Evolutionary conservation across 2,888 invertebrate genomes (phyloP).

Genomic region (Patella depressa): DNA sequence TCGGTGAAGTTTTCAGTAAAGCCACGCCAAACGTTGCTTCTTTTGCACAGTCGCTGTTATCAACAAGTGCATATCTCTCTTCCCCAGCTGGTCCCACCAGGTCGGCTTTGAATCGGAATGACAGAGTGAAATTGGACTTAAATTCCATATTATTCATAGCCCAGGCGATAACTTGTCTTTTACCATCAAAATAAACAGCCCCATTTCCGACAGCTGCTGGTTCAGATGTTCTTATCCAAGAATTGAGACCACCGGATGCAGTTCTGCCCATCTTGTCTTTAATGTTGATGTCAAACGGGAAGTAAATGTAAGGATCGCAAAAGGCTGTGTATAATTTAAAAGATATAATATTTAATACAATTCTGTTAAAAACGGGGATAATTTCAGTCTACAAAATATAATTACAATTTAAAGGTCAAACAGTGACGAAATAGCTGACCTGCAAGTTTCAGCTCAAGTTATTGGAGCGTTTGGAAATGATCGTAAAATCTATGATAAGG

Average conservation of each 20-base stretch:
- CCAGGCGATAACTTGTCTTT: conserved; percentile 36
- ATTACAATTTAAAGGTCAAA: no score
- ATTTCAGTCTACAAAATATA: no score
- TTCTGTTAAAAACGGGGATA: no score
- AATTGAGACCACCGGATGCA: conserved; percentile 28
- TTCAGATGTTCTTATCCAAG: conserved; percentile 21
- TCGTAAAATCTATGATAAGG: no score
- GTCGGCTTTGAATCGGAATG: conserved; percentile 34
- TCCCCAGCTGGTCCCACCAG: not conserved
- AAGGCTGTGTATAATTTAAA: conserved; percentile 14
- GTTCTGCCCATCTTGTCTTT: conserved; percentile 31
- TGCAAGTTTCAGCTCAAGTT: no score
- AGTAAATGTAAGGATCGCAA: conserved; percentile 38
- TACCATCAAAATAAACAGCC: conserved; percentile 33
- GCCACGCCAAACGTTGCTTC: conserved; percentile 44
- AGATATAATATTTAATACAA: not conserved
- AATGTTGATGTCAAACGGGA: conserved; percentile 37
- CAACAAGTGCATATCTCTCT: conserved; percentile 33
- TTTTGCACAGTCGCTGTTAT: conserved; percentile 45
- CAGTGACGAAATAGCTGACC: not conserved
- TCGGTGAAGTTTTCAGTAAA: conserved; percentile 22
- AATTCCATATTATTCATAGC: conserved; percentile 46
- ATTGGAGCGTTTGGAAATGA: no score
- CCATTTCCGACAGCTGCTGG: conserved; percentile 29
- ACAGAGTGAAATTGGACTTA: conserved; percentile 38